Evolutionary conservation across 2,888 invertebrate species (phyloP).

Genomic region (Lottia gigantea): DNA sequence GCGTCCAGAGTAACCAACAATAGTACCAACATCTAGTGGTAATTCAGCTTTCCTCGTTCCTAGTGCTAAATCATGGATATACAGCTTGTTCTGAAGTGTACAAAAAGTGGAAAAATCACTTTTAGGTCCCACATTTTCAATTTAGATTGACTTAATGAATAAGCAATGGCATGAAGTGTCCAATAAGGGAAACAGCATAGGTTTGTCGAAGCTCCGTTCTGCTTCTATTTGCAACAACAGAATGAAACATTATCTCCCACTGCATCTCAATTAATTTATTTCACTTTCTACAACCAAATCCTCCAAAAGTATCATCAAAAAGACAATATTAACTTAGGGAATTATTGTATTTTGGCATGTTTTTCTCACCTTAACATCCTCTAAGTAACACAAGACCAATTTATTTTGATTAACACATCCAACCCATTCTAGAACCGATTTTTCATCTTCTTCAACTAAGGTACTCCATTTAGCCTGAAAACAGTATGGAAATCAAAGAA

Average conservation of each 20-base stretch:
- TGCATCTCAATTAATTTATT: no score
- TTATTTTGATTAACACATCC: slow-evolving; percentile 86
- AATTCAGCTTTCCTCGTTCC: slow-evolving; percentile 82
- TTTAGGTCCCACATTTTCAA: no score
- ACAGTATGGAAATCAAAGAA: no score
- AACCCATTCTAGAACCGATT: slow-evolving; percentile 91
- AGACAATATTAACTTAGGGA: neutral
- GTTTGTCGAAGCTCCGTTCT: no score
- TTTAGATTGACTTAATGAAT: no score
- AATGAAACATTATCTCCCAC: no score
- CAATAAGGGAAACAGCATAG: no score
- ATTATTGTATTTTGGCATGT: slow-evolving; percentile 7
- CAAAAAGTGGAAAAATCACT: no score
- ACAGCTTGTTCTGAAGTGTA: slow-evolving; percentile 85
- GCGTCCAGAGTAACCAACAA: slow-evolving; percentile 86
- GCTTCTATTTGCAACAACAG: no score
- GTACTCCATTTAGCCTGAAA: slow-evolving; percentile 84
- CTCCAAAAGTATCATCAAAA: no score
- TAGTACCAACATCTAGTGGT: slow-evolving; percentile 86
- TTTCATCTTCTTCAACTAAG: slow-evolving; percentile 84
- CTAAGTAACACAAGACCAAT: slow-evolving; percentile 87
- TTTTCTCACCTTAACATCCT: slow-evolving; percentile 87
- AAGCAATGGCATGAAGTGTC: no score
- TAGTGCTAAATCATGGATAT: slow-evolving; percentile 80
- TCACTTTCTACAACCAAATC: no score